A percentile compares a stretch with the other conserved stretches of the same genome.
These are phyloP conservation scores for Rutilus rutilus DNA, from an alignment of 2,113 vertebrate species.

Conservation along the genomic window DNA sequence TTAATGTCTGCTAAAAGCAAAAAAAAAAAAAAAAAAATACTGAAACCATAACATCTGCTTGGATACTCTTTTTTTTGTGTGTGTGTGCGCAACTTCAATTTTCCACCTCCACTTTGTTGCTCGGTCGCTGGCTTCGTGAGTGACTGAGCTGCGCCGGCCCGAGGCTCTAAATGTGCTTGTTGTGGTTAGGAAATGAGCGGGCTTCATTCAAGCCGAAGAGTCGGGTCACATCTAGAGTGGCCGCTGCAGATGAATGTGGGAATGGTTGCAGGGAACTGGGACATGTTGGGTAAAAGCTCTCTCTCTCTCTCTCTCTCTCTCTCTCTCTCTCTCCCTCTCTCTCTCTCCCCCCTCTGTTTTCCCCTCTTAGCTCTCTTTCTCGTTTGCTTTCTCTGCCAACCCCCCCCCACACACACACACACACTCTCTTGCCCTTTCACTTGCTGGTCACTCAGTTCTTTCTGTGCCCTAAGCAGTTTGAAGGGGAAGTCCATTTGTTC, in stretches of 20 bases:
- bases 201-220: constrained; percentile 48
- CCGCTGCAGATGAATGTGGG: constrained; percentile 46
- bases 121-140: constrained; percentile 28
- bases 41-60: constrained; percentile 17
- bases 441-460: constrained; percentile 26
- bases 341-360: background rate
- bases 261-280: constrained; percentile 38
- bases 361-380: constrained; percentile 8
- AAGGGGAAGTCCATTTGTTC: constrained; percentile 41
- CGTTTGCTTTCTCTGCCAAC: background rate
- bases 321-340: background rate
- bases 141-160: constrained; percentile 36
- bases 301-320: background rate
- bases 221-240: constrained; percentile 38
- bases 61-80: background rate
- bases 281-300: constrained; percentile 43
- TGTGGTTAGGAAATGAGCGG: constrained; percentile 42
- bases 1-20: constrained; percentile 3
- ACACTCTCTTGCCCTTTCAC: constrained; percentile 14
- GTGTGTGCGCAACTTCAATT: background rate
- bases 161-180: constrained; percentile 45
- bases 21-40: constrained; percentile 2
- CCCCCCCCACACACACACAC: too few relatives aligned
- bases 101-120: constrained; percentile 33
- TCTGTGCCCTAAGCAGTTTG: constrained; percentile 36